Evolutionary conservation across 2,797 vertebrate genomes (phyloP).

Genomic region (Falco berigora): DNA sequence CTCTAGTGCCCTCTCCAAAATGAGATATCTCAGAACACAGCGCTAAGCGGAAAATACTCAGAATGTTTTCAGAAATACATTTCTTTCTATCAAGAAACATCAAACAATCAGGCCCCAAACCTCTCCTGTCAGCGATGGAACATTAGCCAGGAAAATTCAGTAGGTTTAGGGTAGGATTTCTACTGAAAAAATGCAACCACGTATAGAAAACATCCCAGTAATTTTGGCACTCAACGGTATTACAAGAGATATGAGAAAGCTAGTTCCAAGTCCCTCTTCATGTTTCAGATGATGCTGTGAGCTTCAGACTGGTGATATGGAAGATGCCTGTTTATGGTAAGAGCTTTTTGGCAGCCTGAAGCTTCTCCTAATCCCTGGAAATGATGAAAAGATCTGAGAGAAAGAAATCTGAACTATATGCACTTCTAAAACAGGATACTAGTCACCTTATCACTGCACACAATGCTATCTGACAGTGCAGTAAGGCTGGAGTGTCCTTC

Average conservation of each 20-base stretch:
- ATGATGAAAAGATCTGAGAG: not conserved
- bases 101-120: not conserved
- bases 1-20: not conserved
- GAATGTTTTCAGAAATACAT: not conserved
- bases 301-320: not conserved
- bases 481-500: not conserved
- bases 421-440: not conserved
- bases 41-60: not conserved
- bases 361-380: not conserved
- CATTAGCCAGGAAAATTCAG: not conserved
- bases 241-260: not conserved
- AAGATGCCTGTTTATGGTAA: not conserved
- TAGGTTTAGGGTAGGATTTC: not conserved
- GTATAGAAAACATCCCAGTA: not conserved
- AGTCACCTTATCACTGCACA: not conserved
- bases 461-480: not conserved
- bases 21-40: not conserved
- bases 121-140: not conserved
- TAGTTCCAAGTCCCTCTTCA: not conserved
- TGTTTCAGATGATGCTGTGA: not conserved
- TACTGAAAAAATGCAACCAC: not conserved
- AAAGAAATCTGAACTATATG: not conserved
- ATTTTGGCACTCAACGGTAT: not conserved
- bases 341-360: not conserved
- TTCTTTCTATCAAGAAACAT: not conserved